Percentiles rank a stretch among this genome's conserved stretches.
phyloP scores from a whole-genome alignment of 2,113 vertebrate genomes.

The Sus scrofa region DNA sequence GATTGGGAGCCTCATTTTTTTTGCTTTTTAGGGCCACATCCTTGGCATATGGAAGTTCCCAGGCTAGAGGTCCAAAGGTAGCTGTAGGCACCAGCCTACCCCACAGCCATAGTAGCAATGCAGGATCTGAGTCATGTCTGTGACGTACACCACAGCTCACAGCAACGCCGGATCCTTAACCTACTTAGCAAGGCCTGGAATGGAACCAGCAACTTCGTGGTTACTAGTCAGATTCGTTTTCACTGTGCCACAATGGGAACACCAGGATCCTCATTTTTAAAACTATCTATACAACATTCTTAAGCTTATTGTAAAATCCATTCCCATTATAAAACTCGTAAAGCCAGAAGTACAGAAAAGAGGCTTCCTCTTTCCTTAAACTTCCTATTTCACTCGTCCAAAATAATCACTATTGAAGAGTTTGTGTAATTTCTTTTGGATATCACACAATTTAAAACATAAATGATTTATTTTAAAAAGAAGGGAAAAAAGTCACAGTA shows the following conservation, averaged over 20 bases:
- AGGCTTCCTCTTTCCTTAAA: not conserved
- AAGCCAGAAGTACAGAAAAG: not conserved
- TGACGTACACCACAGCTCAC: too few species aligned
- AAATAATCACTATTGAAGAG: not conserved
- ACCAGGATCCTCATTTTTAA: not conserved
- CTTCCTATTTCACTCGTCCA: not conserved
- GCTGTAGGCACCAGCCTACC: too few species aligned
- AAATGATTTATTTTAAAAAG: not conserved
- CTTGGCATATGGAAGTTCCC: too few species aligned
- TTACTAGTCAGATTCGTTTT: too few species aligned
- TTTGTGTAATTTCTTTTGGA: not conserved
- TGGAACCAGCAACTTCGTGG: too few species aligned
- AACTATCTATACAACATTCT: not conserved
- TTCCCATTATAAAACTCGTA: not conserved
- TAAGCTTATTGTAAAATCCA: conserved; percentile 12
- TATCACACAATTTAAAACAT: not conserved
- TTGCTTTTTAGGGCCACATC: too few species aligned
- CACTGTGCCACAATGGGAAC: too few species aligned
- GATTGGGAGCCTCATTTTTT: not conserved
- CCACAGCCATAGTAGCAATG: too few species aligned
- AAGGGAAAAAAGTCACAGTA: not conserved
- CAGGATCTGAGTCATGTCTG: too few species aligned
- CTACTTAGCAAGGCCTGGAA: too few species aligned
- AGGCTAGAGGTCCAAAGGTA: too few species aligned
- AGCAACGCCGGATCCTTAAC: too few species aligned